These are phyloP conservation scores for Melikaiella ostensackeni DNA, from an alignment of 2,888 invertebrate genomes.

Conservation along the genomic window DNA sequence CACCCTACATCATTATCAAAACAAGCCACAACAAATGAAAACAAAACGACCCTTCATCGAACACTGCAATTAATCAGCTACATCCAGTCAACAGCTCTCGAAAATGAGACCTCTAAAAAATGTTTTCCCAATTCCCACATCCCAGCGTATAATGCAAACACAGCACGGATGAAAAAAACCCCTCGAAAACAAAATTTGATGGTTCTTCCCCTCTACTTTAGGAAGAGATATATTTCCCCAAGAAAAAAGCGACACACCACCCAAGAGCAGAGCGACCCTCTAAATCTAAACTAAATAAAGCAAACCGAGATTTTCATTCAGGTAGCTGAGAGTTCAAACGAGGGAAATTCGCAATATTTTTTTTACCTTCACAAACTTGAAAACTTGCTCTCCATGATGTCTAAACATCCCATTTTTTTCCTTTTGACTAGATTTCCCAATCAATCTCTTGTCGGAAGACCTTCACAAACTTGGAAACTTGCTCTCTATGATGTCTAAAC, in stretches of 20 bases:
- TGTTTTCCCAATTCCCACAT: conserved; percentile 1
- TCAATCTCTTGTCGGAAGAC: background rate
- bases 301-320: conserved; percentile 5
- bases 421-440: background rate
- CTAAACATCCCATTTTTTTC: conserved; percentile 20
- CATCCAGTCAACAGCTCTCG: background rate
- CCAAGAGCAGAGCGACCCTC: background rate
- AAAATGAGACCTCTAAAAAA: conserved; percentile 34
- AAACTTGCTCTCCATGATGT: conserved; percentile 17
- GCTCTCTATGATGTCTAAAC: conserved; percentile 25
- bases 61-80: conserved; percentile 14
- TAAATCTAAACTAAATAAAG: conserved; percentile 1
- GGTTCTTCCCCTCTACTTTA: background rate
- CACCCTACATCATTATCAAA: conserved; percentile 3
- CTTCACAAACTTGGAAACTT: background rate
- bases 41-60: conserved; percentile 16
- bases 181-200: background rate
- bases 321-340: background rate
- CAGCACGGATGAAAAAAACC: background rate
- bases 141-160: background rate
- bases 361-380: background rate
- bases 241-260: background rate
- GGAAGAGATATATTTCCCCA: background rate
- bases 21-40: conserved; percentile 24
- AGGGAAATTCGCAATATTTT: background rate